Conservation (phyloP, 2,113 vertebrate genomes). For the Ctenomys sociabilis region DNA sequence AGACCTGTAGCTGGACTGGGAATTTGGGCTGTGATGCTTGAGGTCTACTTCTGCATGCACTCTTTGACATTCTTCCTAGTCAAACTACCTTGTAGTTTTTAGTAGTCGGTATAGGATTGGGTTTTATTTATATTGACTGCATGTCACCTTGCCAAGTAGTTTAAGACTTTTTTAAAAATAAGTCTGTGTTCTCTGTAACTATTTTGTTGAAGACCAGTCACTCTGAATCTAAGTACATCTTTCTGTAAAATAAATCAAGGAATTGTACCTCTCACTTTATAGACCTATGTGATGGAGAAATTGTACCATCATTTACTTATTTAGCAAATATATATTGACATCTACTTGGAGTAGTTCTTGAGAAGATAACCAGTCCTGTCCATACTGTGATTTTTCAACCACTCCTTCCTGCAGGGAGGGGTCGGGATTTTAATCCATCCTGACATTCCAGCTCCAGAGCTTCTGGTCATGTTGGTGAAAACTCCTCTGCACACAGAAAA, state of each 20-base stretch:
- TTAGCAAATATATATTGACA: background rate
- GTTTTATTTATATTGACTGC: background rate
- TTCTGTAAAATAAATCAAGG: background rate
- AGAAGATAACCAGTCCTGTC: background rate
- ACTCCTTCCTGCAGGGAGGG: background rate
- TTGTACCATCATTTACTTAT: background rate
- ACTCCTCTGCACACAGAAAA: background rate
- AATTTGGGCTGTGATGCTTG: background rate
- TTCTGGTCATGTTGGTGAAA: background rate
- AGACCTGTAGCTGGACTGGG: background rate
- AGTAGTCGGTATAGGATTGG: background rate
- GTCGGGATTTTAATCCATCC: background rate
- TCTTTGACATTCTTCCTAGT: background rate
- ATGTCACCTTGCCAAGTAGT: background rate
- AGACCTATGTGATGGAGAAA: background rate
- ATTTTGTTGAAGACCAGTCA: slow-evolving; percentile 21
- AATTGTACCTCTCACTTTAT: background rate
- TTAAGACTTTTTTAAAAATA: background rate
- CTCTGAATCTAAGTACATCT: slow-evolving; percentile 1
- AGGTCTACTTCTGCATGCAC: background rate
- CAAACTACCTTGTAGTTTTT: background rate
- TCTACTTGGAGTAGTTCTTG: background rate
- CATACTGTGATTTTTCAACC: background rate
- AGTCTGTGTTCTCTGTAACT: background rate
- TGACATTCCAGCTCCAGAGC: too few species aligned